Base-by-base conservation (phyloP, 2,113 vertebrate genomes). In the Myanophis thanlyinensis region DNA sequence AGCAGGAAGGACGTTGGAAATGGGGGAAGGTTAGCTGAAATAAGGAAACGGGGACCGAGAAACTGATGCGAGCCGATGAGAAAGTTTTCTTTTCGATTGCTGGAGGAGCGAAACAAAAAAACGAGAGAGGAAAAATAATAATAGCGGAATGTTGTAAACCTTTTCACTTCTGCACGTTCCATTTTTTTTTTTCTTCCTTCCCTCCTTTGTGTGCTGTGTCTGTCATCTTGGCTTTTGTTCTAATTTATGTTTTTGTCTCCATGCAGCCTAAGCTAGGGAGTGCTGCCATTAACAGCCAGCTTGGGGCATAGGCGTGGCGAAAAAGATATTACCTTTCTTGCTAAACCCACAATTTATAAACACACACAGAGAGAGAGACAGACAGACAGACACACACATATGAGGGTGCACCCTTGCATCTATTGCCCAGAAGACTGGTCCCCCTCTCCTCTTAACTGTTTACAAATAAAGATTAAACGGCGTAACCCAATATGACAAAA, bases 11-110 rank as follows among this genome's bases (percentile, higher is more conserved):
- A 97, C 73, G n/a, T 91, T 92, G 92, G 90, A 89, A 89, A 89
- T 46, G 54, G 56, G 94, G 62, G 95, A 94, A 94, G 93, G 94
- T 94, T 95, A 96, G 95, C 56, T 13, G 30, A 53, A 6, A n/a
- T 49, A 85, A 54, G 56, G 96, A 98, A 97, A 98, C 97, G 11
- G 96, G 96, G 96, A 97, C 97, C 97, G 98, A 97, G 97, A 96
- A 97, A 93, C 94, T n/a, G 92, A 97, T 96, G 96, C 95, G 95
- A 92, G 94, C 96, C 96, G 94, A 95, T 96, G 96, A 97, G 96
- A 98, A 97, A 97, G 97, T 97, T 97, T 91, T 96, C 97, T 97
- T 67, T 62, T 98, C 97, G 97, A 97, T 97, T 94, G 93, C 40
- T 47, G 15, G 18, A 51, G 18, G 40, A 94, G 67, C 59, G 93